These are phyloP conservation scores for Oncorhynchus clarkii DNA, from an alignment of 2,113 vertebrate species.

Conservation along the genomic window DNA sequence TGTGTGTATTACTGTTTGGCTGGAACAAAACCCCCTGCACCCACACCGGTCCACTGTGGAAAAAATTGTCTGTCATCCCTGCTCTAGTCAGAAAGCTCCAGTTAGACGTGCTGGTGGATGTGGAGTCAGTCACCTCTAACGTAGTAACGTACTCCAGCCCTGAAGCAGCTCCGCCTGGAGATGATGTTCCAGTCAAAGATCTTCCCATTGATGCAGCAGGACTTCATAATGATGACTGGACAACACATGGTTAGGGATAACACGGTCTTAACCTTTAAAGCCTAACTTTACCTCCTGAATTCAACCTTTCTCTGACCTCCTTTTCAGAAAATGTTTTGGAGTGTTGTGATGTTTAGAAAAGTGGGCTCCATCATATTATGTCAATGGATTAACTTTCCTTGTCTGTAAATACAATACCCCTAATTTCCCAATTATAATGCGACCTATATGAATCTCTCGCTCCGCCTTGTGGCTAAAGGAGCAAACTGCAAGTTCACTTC, in stretches of 20 bases:
- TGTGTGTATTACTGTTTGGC: no score
- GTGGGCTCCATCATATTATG: no score
- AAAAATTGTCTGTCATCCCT: not conserved
- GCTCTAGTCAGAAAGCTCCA: no score
- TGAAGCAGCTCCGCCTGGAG: conserved; percentile 93
- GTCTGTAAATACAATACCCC: no score
- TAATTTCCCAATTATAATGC: not conserved
- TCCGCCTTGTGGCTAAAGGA: conserved; percentile 1
- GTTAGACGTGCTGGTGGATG: no score
- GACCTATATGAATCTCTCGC: not conserved
- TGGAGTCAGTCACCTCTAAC: conserved; percentile 82
- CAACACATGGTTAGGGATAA: conserved; percentile 48
- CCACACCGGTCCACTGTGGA: not conserved
- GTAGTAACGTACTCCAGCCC: conserved; percentile 93
- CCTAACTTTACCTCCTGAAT: no score
- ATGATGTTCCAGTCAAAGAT: conserved; percentile 91
- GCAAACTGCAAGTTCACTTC: not conserved
- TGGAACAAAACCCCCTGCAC: no score
- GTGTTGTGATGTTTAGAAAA: no score
- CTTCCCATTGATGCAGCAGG: conserved; percentile 89
- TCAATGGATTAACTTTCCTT: no score
- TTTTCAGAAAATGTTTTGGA: no score
- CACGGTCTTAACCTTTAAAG: not conserved
- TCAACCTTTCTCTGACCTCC: no score
- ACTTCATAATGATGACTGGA: conserved; percentile 86